These are phyloP conservation scores for Edolisoma coerulescens DNA, from an alignment of 2,113 vertebrate genomes.

Conservation along the genomic window DNA sequence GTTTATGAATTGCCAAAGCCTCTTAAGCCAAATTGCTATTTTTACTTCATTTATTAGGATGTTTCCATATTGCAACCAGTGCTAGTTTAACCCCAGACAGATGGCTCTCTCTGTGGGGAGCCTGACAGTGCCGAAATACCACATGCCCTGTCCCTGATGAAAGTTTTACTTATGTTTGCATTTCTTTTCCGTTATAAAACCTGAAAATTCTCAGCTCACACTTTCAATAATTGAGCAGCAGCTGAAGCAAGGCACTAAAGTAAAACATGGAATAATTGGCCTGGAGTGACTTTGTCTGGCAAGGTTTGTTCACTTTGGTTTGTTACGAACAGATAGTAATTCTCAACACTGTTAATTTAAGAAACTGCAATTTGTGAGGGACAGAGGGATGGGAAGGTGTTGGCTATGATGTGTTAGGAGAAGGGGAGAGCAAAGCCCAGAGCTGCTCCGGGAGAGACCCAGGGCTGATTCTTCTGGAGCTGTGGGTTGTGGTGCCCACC, in stretches of 20 bases:
- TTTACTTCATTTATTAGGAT: slow-evolving; percentile 33
- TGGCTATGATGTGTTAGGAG: not conserved
- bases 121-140: not conserved
- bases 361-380: not conserved
- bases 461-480: slow-evolving; percentile 42
- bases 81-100: not conserved
- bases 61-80: not conserved
- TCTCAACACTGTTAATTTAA: not conserved
- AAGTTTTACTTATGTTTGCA: not conserved
- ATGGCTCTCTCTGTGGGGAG: not conserved
- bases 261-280: not conserved
- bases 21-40: not conserved
- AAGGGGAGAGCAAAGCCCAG: not conserved
- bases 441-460: slow-evolving; percentile 14
- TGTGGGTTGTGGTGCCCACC: not conserved
- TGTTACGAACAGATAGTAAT: no score
- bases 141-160: not conserved
- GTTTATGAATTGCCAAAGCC: not conserved
- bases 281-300: not conserved
- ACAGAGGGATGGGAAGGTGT: not conserved
- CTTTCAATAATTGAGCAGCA: not conserved
- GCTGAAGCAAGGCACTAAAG: not conserved
- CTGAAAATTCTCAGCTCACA: not conserved
- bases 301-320: not conserved
- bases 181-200: not conserved